A percentile compares a stretch with the other conserved stretches of the same genome.
Evolutionary conservation across 2,888 invertebrate genomes (phyloP).

Genomic region (Buathra laborator): DNA sequence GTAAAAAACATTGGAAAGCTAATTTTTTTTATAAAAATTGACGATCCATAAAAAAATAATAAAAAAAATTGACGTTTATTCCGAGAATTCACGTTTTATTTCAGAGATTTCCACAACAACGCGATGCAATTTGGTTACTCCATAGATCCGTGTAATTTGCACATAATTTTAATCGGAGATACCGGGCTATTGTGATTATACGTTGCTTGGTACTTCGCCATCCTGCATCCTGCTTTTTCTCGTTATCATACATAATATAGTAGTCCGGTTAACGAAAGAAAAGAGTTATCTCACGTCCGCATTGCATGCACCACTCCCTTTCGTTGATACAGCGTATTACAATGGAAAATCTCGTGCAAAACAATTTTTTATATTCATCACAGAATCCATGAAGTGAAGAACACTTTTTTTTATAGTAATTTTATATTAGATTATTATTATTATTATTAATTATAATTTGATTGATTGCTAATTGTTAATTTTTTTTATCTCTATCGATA

Average conservation of each 20-base stretch:
- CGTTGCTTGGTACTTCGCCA: not conserved
- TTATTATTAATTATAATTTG: not conserved
- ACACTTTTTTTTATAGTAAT: not conserved
- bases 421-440: too few species aligned
- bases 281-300: slow-evolving; percentile 63
- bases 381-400: not conserved
- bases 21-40: too few species aligned
- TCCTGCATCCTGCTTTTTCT: not conserved
- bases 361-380: not conserved
- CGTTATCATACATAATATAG: slow-evolving; percentile 28
- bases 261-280: slow-evolving; percentile 5
- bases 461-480: slow-evolving; percentile 8
- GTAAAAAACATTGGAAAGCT: too few species aligned
- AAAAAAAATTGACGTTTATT: not conserved
- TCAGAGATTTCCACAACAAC: not conserved
- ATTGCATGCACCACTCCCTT: slow-evolving; percentile 45
- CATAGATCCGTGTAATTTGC: not conserved
- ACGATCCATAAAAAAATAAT: too few species aligned
- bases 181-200: not conserved
- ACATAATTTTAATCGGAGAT: not conserved
- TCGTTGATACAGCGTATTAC: slow-evolving; percentile 21
- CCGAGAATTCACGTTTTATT: not conserved
- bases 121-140: not conserved
- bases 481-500: slow-evolving; percentile 60
- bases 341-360: slow-evolving; percentile 15